Evolutionary conservation across 1,140 invertebrate species (phyloP), one percentile per base, ranked within the genome.

Genomic region (Hycleus cichorii): DNA sequence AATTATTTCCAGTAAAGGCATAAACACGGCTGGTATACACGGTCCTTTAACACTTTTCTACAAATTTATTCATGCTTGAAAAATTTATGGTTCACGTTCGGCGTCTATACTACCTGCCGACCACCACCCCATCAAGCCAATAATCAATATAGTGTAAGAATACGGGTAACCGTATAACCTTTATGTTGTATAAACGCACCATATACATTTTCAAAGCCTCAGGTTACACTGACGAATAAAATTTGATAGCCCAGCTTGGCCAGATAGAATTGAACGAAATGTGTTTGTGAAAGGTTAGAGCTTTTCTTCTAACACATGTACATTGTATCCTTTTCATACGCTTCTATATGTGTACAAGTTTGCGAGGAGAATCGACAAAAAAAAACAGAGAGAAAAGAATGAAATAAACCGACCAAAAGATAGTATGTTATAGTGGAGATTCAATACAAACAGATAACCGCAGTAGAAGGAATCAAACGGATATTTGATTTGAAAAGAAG

Each of bases 171-270:
- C 32, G 32, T 5, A 32, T 32, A 32, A 7, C 32, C 32, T 7
- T 18, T 18, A 18, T 18, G 18, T 18, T 18, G 18, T 18, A 18
- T 18, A 43, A 57, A 57, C 56, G 48, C 39, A 57, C 49, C 49
- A 39, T 43, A 27, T 27, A 32, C 40, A 57, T 57, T 49, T 57
- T 49, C 47, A 44, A 48, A 57, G 56, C 56, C 44, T 57, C 48
- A 57, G 56, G 56, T 57, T 49, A 57, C 56, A 57, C 56, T 7
- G 32, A 49, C 49, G 57, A 58, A 58, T 58, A 49, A 58, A 58
- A 57, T 57, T 57, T 57, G 56, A 57, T 58, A 58, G 57, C 49
- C 40, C 26, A 44, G 42, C 39, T 32, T 57, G 47, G 51, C 27
- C 32, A 32, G 49, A 57, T 57, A 52, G 57, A 58, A 58, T 32